These are phyloP conservation scores for Thunnus albacares DNA, from an alignment of 2,797 vertebrate genomes.

Conservation along the genomic window DNA sequence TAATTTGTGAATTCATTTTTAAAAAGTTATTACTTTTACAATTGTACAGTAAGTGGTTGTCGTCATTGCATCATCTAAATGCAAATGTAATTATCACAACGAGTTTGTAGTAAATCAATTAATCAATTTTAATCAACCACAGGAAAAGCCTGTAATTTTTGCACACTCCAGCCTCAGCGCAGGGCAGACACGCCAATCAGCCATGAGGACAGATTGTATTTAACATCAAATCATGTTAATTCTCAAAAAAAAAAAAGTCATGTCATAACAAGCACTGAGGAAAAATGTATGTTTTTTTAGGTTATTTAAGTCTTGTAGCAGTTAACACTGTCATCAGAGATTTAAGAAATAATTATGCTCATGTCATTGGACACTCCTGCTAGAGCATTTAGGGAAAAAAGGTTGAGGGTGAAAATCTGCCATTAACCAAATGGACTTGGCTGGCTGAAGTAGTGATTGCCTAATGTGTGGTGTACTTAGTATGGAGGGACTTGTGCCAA, in stretches of 20 bases:
- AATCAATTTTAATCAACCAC: not conserved
- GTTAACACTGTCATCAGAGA: not conserved
- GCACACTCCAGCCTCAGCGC: not conserved
- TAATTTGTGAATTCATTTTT: not conserved
- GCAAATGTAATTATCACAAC: not conserved
- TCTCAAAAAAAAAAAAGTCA: not conserved
- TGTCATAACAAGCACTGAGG: not conserved
- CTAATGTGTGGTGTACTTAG: slow-evolving; percentile 71
- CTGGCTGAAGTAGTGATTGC: slow-evolving; percentile 48
- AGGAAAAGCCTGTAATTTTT: not conserved
- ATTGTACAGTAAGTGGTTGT: not conserved
- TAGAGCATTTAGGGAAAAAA: slow-evolving; percentile 22
- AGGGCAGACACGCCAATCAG: not conserved
- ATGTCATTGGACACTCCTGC: slow-evolving; percentile 25
- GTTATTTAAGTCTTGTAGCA: slow-evolving; percentile 6
- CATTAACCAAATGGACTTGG: slow-evolving; percentile 76
- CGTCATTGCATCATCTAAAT: not conserved
- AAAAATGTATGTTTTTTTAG: not conserved
- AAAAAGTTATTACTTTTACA: not conserved
- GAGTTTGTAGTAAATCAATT: not conserved
- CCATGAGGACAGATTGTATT: not conserved
- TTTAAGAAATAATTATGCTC: slow-evolving; percentile 27
- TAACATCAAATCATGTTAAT: slow-evolving; percentile 7
- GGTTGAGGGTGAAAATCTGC: slow-evolving; percentile 64
- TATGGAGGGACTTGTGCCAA: slow-evolving; percentile 67